phyloP scores from a whole-genome alignment of 2,888 invertebrate species.

The Corbicula japonica region DNA sequence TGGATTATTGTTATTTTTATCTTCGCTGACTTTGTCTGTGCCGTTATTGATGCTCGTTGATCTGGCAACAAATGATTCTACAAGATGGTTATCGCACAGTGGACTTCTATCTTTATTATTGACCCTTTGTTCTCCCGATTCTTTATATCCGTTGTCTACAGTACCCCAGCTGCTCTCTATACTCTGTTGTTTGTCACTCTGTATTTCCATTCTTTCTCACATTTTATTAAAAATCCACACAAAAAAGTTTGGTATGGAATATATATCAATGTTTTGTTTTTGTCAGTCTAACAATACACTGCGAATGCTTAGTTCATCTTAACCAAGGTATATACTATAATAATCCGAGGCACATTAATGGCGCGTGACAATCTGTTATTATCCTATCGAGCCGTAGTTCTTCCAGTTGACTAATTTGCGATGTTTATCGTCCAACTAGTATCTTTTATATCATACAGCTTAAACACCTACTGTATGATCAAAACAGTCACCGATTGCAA shows the following conservation, averaged over 20 bases:
- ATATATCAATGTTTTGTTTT: too few species aligned
- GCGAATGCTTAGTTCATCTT: too few species aligned
- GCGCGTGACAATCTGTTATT: too few species aligned
- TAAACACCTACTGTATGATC: conserved; percentile 26
- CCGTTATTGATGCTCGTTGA: conserved; percentile 32
- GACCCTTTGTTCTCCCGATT: conserved; percentile 23
- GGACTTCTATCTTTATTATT: conserved; percentile 14
- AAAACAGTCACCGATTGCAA: too few species aligned
- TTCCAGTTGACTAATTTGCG: conserved; percentile 42
- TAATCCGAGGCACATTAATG: too few species aligned
- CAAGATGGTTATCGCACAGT: conserved; percentile 31
- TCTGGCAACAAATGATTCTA: conserved; percentile 17
- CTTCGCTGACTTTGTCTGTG: conserved; percentile 20
- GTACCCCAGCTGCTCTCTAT: conserved; percentile 26
- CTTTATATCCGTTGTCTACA: conserved; percentile 19
- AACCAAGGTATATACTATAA: too few species aligned
- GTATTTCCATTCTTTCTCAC: too few species aligned
- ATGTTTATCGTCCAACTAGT: conserved; percentile 36
- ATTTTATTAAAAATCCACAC: too few species aligned
- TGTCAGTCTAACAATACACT: too few species aligned
- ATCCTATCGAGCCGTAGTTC: too few species aligned
- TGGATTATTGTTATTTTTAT: conserved; percentile 28
- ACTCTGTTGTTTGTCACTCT: conserved; percentile 18
- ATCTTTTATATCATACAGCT: conserved; percentile 17
- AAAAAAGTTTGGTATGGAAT: too few species aligned